A percentile compares a stretch with the other conserved stretches of the same genome.
Conservation (phyloP, 2,797 vertebrate genomes). For the Pseudotriccus pelzelni region DNA sequence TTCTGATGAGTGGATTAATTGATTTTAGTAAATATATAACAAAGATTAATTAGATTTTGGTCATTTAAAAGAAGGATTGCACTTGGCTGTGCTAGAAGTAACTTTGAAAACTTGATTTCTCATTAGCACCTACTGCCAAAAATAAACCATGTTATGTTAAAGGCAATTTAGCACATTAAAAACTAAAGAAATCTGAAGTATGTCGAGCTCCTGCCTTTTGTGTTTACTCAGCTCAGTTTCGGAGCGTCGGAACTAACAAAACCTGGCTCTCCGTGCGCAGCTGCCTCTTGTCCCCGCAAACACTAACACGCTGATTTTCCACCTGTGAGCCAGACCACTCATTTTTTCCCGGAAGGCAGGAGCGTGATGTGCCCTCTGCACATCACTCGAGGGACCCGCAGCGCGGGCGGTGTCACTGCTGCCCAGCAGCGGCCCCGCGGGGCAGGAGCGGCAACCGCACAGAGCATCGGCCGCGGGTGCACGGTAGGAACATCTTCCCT, state of each 20-base stretch:
- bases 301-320: neutral
- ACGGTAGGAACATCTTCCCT: fast-evolving
- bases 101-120: neutral
- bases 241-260: fast-evolving
- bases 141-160: neutral
- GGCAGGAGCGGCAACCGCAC: fast-evolving
- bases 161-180: neutral
- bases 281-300: neutral
- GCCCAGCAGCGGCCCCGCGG: neutral
- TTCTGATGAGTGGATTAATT: neutral
- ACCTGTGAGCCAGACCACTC: neutral
- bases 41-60: neutral
- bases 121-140: neutral
- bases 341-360: neutral
- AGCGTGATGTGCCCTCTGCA: too few relatives aligned
- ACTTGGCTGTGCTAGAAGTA: neutral
- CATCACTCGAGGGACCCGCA: neutral
- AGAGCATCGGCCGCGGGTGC: fast-evolving
- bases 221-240: fast-evolving
- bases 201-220: neutral
- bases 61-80: neutral
- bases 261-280: fast-evolving
- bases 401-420: neutral
- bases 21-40: neutral
- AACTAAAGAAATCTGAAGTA: neutral